A percentile compares a stretch with the other conserved stretches of the same genome.
Conservation (phyloP, 2,797 vertebrate species). For the Chaenodraco wilsoni region DNA sequence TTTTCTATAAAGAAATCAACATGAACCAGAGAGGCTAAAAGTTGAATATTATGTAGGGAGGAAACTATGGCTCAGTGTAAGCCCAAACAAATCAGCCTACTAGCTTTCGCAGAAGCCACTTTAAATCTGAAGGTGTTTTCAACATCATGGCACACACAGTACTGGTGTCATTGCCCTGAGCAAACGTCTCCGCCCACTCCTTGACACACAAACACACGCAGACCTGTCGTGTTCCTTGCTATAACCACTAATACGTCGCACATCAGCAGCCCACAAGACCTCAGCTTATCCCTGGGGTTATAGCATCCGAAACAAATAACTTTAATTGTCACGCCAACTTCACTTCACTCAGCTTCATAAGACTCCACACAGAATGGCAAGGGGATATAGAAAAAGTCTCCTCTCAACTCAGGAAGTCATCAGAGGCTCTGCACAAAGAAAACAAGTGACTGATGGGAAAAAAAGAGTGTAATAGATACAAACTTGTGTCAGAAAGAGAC, state of each 20-base stretch:
- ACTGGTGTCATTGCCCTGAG: conserved; percentile 63
- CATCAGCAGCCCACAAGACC: conserved; percentile 64
- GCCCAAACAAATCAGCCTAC: conserved; percentile 41
- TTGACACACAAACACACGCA: conserved; percentile 48
- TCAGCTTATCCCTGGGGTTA: conserved; percentile 63
- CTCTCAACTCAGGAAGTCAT: conserved; percentile 54
- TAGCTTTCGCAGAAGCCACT: conserved; percentile 47
- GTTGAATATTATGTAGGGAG: conserved; percentile 6
- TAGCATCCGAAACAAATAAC: conserved; percentile 68
- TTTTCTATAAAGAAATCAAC: conserved; percentile 13
- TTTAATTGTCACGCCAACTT: conserved; percentile 58
- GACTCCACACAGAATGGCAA: conserved; percentile 55
- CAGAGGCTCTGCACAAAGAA: conserved; percentile 41
- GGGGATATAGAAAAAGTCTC: conserved; percentile 51
- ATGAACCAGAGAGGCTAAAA: conserved; percentile 9
- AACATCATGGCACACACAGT: conserved; percentile 57
- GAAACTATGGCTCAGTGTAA: conserved; percentile 23
- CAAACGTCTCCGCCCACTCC: conserved; percentile 64
- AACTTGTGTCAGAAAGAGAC: conserved; percentile 74
- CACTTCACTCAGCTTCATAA: conserved; percentile 53
- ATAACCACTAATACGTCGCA: conserved; percentile 43
- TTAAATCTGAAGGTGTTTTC: conserved; percentile 62
- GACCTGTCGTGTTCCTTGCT: conserved; percentile 48
- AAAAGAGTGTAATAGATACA: conserved; percentile 64
- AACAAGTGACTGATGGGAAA: conserved; percentile 37